Percentiles rank a stretch among this genome's conserved stretches.
Conservation (phyloP, 2,888 invertebrate species). For the Gandaritis pyraliata region DNA sequence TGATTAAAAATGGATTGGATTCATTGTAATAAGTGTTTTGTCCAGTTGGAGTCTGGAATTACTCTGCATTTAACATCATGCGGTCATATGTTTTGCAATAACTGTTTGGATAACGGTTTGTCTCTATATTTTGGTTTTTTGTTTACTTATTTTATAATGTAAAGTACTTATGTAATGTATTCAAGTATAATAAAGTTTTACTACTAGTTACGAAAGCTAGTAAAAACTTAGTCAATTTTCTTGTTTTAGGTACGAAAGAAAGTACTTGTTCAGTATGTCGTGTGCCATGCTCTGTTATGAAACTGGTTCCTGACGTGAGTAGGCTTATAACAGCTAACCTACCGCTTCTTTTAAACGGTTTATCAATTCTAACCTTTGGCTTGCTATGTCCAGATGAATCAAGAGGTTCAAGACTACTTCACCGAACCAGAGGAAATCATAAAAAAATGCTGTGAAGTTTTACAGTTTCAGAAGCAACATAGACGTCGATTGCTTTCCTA, state of each 20-base stretch:
- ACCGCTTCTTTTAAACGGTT: neutral
- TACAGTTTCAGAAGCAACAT: constrained; percentile 80
- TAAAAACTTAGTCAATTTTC: too few species aligned
- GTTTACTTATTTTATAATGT: too few species aligned
- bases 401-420: constrained; percentile 80
- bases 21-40: constrained; percentile 80
- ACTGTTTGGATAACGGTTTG: constrained; percentile 74
- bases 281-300: constrained; percentile 75
- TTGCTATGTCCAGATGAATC: constrained; percentile 71
- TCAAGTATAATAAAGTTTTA: too few species aligned
- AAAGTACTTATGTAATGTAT: too few species aligned
- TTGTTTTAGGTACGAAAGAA: constrained; percentile 67
- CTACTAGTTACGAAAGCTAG: too few species aligned
- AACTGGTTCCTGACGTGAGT: constrained; percentile 76
- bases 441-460: constrained; percentile 74
- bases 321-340: neutral
- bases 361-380: neutral
- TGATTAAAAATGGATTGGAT: constrained; percentile 76
- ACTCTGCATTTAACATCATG: constrained; percentile 79
- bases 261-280: constrained; percentile 76
- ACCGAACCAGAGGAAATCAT: constrained; percentile 80
- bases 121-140: constrained; percentile 21
- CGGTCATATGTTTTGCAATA: constrained; percentile 82
- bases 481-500: constrained; percentile 75
- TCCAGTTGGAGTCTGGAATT: constrained; percentile 74